Conservation (phyloP, 2,797 vertebrate genomes). For the Tragopan temminckii region DNA sequence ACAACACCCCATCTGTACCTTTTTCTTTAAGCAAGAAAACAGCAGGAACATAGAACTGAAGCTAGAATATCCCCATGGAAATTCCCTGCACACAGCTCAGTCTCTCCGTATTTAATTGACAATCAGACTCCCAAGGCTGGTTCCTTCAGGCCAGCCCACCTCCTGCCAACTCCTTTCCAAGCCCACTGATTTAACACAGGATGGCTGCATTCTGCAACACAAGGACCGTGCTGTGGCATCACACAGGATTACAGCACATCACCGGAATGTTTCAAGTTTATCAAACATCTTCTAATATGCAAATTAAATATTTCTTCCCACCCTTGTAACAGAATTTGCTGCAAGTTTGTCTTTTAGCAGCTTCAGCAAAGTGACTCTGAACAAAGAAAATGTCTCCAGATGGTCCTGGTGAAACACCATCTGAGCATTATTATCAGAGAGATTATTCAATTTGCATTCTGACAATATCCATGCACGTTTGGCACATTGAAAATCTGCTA, state of each 20-base stretch:
- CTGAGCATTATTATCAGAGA: conserved; percentile 65
- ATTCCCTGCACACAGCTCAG: neutral
- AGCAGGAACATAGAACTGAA: neutral
- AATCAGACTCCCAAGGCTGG: conserved; percentile 52
- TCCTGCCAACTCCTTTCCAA: conserved; percentile 12
- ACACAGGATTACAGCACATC: conserved; percentile 74
- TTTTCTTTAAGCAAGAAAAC: neutral
- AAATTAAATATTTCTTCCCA: conserved; percentile 80
- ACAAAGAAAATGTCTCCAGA: conserved; percentile 80
- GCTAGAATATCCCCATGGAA: neutral
- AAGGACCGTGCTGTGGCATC: conserved; percentile 65
- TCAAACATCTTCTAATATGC: conserved; percentile 61
- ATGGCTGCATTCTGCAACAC: conserved; percentile 70
- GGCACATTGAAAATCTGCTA: conserved; percentile 40
- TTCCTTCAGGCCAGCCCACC: conserved; percentile 74
- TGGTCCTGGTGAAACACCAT: conserved; percentile 84
- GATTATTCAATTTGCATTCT: conserved; percentile 64
- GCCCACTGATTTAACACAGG: neutral
- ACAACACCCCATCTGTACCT: neutral
- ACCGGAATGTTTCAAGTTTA: conserved; percentile 80
- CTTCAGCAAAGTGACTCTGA: conserved; percentile 81
- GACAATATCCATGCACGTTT: conserved; percentile 56
- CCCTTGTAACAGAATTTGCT: conserved; percentile 78
- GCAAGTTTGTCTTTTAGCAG: conserved; percentile 87
- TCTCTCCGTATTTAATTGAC: neutral